Evolutionary conservation across 2,888 invertebrate genomes (phyloP).

Genomic region (Erebia aethiops): DNA sequence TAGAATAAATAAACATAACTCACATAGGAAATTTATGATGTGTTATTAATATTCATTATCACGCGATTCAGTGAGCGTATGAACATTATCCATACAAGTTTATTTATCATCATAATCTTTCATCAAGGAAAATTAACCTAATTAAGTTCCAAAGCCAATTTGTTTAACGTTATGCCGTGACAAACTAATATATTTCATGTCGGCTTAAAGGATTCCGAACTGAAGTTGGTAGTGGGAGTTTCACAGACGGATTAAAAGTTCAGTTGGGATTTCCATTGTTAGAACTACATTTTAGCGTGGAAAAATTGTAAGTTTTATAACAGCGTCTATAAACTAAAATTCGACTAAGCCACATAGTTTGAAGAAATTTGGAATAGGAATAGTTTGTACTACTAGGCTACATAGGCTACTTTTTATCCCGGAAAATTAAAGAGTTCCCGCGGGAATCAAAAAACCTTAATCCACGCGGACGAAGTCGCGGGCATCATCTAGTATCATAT

Average conservation of each 20-base stretch:
- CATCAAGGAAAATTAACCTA: conserved; percentile 55
- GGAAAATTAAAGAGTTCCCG: too few relatives aligned
- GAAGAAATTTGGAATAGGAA: too few relatives aligned
- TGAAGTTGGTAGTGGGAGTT: conserved; percentile 53
- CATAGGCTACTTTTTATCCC: too few relatives aligned
- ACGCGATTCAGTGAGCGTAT: conserved; percentile 33
- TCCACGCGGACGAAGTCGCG: too few relatives aligned
- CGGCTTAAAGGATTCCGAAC: conserved; percentile 59
- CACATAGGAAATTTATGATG: conserved; percentile 28
- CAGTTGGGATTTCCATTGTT: conserved; percentile 56
- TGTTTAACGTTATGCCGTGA: conserved; percentile 46
- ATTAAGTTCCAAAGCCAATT: conserved; percentile 49
- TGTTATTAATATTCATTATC: conserved; percentile 40
- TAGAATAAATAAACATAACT: conserved; percentile 29
- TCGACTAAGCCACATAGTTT: not conserved
- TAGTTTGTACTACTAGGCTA: too few relatives aligned
- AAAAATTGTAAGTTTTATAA: conserved; percentile 42
- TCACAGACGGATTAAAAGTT: conserved; percentile 66
- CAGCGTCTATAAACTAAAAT: conserved; percentile 15
- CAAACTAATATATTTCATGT: conserved; percentile 50
- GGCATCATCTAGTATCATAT: too few relatives aligned
- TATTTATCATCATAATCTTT: conserved; percentile 45
- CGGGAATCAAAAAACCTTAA: too few relatives aligned
- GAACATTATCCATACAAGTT: conserved; percentile 45
- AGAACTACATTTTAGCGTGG: conserved; percentile 61